Percentiles rank a stretch among this genome's conserved stretches.
phyloP scores from a whole-genome alignment of 2,888 invertebrate genomes.

The Thereva unica region DNA sequence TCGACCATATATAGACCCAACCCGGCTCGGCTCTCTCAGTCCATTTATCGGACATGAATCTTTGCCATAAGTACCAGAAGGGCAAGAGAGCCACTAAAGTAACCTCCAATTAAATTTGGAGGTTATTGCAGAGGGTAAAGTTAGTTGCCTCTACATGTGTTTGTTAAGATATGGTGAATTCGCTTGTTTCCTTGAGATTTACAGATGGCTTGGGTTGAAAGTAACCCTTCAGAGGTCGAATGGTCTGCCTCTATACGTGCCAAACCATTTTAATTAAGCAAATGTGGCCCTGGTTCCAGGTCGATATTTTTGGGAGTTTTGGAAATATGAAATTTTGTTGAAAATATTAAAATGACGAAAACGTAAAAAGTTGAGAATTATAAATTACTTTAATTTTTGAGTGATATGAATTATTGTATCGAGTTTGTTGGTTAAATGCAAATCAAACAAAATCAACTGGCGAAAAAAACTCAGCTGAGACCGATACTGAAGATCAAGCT shows the following conservation, averaged over 20 bases:
- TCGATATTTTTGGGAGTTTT: background rate
- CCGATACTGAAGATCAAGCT: too few relatives aligned
- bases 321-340: background rate
- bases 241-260: slow-evolving; percentile 12
- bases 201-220: background rate
- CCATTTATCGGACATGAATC: slow-evolving; percentile 22
- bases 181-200: slow-evolving; percentile 1
- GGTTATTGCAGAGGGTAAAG: slow-evolving; percentile 1
- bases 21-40: slow-evolving; percentile 3
- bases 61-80: slow-evolving; percentile 14
- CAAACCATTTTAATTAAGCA: slow-evolving; percentile 29
- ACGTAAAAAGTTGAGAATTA: too few relatives aligned
- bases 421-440: too few relatives aligned
- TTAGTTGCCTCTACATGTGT: background rate
- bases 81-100: slow-evolving; percentile 13
- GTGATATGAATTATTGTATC: too few relatives aligned
- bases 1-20: slow-evolving; percentile 5
- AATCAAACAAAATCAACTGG: too few relatives aligned
- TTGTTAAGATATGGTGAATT: slow-evolving; percentile 2
- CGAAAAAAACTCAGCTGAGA: too few relatives aligned
- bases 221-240: slow-evolving; percentile 12
- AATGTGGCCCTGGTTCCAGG: slow-evolving; percentile 8
- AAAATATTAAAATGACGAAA: background rate
- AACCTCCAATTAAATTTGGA: slow-evolving; percentile 32
- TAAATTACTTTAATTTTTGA: too few relatives aligned